These are phyloP conservation scores for Alloscopus bannaensis DNA, from an alignment of 2,888 invertebrate species.

Conservation along the genomic window DNA sequence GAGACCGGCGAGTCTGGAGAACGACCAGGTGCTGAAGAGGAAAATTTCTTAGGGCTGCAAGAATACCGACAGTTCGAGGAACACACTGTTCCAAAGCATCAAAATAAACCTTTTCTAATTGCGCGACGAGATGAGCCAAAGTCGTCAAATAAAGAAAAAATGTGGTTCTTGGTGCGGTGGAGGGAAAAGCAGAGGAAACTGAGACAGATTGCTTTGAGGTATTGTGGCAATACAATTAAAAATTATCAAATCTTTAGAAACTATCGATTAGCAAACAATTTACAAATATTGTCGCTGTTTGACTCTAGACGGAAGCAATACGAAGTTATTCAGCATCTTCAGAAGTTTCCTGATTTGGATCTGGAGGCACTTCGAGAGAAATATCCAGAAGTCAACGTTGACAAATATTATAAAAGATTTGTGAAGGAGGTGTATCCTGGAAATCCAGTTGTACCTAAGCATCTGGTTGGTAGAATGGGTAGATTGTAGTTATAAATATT, in stretches of 20 bases:
- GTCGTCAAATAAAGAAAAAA: slow-evolving; percentile 55
- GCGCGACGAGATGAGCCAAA: slow-evolving; percentile 61
- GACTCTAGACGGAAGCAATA: slow-evolving; percentile 78
- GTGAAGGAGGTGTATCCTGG: slow-evolving; percentile 22
- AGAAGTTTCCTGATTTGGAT: slow-evolving; percentile 86
- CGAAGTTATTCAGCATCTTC: slow-evolving; percentile 78
- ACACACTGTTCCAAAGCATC: slow-evolving; percentile 67
- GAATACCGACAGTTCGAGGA: slow-evolving; percentile 71
- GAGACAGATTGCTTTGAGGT: background rate
- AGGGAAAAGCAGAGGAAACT: slow-evolving; percentile 51
- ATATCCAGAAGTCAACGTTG: slow-evolving; percentile 86
- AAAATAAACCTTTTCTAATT: slow-evolving; percentile 66
- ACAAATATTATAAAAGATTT: slow-evolving; percentile 78
- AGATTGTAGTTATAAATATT: no score
- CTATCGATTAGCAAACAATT: background rate
- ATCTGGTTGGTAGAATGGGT: no score
- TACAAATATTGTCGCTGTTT: slow-evolving; percentile 40
- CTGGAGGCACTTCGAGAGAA: slow-evolving; percentile 82
- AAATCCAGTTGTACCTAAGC: no score
- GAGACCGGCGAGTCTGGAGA: slow-evolving; percentile 93
- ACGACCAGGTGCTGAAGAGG: slow-evolving; percentile 80
- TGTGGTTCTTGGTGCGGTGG: slow-evolving; percentile 61
- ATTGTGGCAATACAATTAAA: no score
- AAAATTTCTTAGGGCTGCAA: slow-evolving; percentile 70
- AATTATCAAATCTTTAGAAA: background rate